phyloP scores from a whole-genome alignment of 1,140 invertebrate genomes.

The Episyrphus balteatus region DNA sequence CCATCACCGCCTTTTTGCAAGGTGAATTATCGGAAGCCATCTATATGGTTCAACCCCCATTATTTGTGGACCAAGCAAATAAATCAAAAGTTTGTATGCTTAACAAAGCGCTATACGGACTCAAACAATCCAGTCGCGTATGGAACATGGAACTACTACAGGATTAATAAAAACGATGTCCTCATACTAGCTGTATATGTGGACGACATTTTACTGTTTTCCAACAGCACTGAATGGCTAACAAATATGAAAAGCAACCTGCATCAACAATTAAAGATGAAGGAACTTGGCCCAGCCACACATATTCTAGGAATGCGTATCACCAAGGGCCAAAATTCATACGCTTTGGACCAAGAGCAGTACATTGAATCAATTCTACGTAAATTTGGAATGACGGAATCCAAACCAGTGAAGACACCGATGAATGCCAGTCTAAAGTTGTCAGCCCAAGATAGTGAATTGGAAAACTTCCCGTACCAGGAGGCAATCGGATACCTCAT shows the following conservation, averaged over 20 bases:
- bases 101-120: no score
- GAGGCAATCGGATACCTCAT: no score
- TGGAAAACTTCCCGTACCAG: no score
- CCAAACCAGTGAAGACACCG: conserved; percentile 1
- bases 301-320: conserved; percentile 27
- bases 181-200: no score
- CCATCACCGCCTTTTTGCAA: conserved; percentile 1
- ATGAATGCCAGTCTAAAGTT: conserved; percentile 2
- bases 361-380: conserved; percentile 6
- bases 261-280: conserved; percentile 17
- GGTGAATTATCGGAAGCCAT: conserved; percentile 2
- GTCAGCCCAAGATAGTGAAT: neutral
- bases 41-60: conserved; percentile 1
- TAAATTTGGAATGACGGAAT: conserved; percentile 4
- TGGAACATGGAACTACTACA: no score
- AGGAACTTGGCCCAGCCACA: conserved; percentile 10
- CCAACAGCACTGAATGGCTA: no score
- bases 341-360: conserved; percentile 1
- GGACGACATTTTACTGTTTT: no score
- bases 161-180: no score
- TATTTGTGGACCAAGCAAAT: neutral
- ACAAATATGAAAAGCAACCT: conserved; percentile 12
- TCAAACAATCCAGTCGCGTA: no score
- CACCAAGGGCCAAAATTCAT: conserved; percentile 1
- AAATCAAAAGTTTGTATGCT: no score